phyloP scores from a whole-genome alignment of 2,113 vertebrate genomes.

The Pelmatolapia mariae region DNA sequence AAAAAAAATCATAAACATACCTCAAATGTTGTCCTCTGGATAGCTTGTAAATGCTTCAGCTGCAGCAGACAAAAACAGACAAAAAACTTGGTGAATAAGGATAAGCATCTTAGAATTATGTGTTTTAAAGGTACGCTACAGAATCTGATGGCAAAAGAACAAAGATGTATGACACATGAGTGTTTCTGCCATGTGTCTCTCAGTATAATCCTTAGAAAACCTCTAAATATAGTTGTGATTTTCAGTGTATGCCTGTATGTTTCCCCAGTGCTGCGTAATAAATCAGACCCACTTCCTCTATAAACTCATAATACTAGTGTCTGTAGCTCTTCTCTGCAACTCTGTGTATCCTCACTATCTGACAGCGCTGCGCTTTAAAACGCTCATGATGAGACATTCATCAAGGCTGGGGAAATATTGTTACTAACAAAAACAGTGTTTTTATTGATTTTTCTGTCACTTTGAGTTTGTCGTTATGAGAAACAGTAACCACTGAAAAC shows the following conservation, averaged over 20 bases:
- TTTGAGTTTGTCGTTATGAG: slow-evolving; percentile 6
- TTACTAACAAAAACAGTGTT: slow-evolving; percentile 38
- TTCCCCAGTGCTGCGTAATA: neutral
- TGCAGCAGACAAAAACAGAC: neutral
- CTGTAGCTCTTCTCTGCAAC: neutral
- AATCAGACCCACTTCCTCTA: neutral
- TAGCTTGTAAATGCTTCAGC: neutral
- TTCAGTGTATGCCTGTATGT: neutral
- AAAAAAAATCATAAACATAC: neutral
- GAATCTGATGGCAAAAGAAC: neutral
- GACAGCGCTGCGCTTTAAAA: neutral
- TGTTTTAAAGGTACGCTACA: neutral
- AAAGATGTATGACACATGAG: neutral
- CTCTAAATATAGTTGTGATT: neutral
- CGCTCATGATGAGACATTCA: neutral
- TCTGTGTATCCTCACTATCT: neutral
- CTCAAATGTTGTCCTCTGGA: neutral
- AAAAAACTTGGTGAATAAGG: neutral
- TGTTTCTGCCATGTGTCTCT: neutral
- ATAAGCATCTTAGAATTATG: neutral
- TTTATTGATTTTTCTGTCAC: slow-evolving; percentile 48
- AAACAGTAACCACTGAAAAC: neutral
- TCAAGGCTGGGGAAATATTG: neutral
- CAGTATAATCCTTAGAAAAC: neutral
- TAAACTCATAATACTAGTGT: neutral